Base-by-base conservation (phyloP, 2,797 vertebrate genomes). In the Nasua narica region DNA sequence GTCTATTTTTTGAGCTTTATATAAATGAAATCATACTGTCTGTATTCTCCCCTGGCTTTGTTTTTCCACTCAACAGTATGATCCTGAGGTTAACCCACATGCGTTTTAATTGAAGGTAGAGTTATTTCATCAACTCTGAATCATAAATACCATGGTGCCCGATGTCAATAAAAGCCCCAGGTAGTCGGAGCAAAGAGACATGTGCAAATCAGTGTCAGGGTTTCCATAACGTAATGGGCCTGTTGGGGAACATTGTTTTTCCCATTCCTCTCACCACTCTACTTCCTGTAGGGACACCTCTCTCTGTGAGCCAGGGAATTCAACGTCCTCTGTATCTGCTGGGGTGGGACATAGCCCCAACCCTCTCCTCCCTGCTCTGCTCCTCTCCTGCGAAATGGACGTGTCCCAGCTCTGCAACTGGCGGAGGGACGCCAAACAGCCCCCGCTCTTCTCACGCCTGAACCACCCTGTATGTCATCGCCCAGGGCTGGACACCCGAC, bases 231-330 rank as follows among this genome's bases (percentile, higher is more conserved):
- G 82, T 87, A 95, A 97, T 77, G 85, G 46, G 91, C 48, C 74
- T 94, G 40, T 74, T 93, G 96, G 89, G 97, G 97, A 98, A 95
- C 87, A 95, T 32, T 92, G 94, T 94, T 96, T 97, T 97, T 98
- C 95, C 97, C 94, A 96, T 95, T 96, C 87, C 82, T 83, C 74
- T 94, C 95, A 48, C 92, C 3, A 35, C 56, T 65, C 74, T 89
- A n/a, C 54, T 87, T 96, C 96, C 88, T 21, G 14, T 40, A 96
- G 95, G 54, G 91, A 97, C 74, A 88, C 43, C 54, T 67, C 72
- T 83, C 35, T 92, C 8, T 1, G 40, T 0, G 2, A 86, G 77
- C 69, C 93, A 92, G 48, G 67, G 62, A 35, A 81, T 32, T 83
- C 78, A 95, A 65, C 5, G 37, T 76, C 60, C 56, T 79, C 54